phyloP scores from a whole-genome alignment of 37 sponge, comb jelly and placozoan species.

The Lycopodina hypogea region DNA sequence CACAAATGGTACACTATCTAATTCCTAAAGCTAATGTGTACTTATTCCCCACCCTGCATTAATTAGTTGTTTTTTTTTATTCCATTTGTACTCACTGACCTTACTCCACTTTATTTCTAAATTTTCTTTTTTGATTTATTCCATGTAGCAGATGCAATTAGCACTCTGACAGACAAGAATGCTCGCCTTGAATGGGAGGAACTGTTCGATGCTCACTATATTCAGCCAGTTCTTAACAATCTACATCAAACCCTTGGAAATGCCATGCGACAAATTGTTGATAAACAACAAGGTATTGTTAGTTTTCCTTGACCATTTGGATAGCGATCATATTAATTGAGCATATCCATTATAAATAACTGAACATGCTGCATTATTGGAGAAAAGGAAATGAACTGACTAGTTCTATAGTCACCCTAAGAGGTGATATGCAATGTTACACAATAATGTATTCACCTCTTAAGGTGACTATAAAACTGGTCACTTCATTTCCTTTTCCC shows the following conservation, averaged over 20 bases:
- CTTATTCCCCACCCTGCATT: neutral
- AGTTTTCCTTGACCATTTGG: too few species aligned
- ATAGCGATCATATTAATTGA: too few species aligned
- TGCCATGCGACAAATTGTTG: constrained; percentile 31
- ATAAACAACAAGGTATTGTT: constrained; percentile 56
- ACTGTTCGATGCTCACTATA: constrained; percentile 25
- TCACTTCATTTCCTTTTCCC: too few species aligned
- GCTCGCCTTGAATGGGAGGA: constrained; percentile 50
- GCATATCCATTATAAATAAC: too few species aligned
- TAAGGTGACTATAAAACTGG: too few species aligned
- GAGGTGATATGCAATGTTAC: too few species aligned
- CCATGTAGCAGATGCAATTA: neutral
- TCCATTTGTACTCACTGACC: neutral
- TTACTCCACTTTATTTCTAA: neutral
- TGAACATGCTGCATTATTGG: too few species aligned
- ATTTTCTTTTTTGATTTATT: neutral
- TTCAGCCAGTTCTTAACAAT: constrained; percentile 46
- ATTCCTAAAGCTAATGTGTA: neutral
- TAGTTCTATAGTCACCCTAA: too few species aligned
- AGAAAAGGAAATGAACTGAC: too few species aligned
- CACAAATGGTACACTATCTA: neutral
- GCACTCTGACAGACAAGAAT: constrained; percentile 13
- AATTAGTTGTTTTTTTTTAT: neutral
- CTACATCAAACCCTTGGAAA: constrained; percentile 9
- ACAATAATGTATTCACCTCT: too few species aligned